Conservation (phyloP, 35 echinoderm and acorn worm genomes). For the Hemicentrotus pulcherrimus region DNA sequence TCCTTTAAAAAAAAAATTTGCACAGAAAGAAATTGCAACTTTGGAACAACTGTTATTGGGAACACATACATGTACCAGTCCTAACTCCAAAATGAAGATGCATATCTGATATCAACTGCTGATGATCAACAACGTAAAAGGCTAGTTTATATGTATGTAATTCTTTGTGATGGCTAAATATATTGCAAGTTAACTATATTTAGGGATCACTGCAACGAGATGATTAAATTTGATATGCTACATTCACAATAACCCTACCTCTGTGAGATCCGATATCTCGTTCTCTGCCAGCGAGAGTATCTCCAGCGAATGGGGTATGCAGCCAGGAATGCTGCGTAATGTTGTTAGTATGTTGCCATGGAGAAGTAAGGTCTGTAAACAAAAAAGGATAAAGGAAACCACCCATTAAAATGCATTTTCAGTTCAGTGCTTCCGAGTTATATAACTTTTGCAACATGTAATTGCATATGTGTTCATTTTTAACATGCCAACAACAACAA, state of each 20-base stretch:
- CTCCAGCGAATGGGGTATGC: slow-evolving; percentile 75
- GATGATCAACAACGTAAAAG: no score
- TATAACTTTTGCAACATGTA: no score
- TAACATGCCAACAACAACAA: no score
- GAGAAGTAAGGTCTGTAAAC: slow-evolving; percentile 82
- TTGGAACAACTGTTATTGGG: no score
- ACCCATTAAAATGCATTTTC: not conserved
- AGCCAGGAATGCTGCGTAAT: slow-evolving; percentile 77
- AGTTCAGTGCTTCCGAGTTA: not conserved
- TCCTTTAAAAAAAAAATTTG: no score
- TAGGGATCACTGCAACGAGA: not conserved
- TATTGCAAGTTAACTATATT: not conserved
- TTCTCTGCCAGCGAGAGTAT: slow-evolving; percentile 94
- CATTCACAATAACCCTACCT: slow-evolving; percentile 59
- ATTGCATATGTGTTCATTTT: no score
- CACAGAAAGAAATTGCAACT: no score
- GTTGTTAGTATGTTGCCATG: slow-evolving; percentile 96
- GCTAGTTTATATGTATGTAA: no score
- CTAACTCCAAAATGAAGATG: no score
- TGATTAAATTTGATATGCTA: not conserved
- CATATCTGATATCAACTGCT: no score
- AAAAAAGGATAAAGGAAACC: slow-evolving; percentile 24
- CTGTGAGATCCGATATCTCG: slow-evolving; percentile 90
- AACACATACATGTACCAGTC: no score
- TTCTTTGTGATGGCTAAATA: not conserved